Conservation (phyloP, 2,888 invertebrate genomes). For the Macrosoma leucophasiata region DNA sequence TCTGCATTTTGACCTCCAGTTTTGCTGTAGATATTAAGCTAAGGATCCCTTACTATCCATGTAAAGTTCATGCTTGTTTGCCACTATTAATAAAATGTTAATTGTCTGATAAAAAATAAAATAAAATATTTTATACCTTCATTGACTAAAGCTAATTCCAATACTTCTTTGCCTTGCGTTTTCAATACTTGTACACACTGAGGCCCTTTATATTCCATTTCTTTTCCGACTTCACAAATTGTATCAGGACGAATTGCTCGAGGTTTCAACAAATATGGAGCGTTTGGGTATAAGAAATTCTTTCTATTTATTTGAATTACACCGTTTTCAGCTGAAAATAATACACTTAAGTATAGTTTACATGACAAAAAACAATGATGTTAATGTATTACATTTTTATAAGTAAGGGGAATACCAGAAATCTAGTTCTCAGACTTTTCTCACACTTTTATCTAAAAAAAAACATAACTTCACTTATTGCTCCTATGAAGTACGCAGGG, state of each 20-base stretch:
- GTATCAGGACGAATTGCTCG: constrained; percentile 48
- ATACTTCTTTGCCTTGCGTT: constrained; percentile 56
- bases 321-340: constrained; percentile 44
- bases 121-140: constrained; percentile 61
- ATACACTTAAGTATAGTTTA: no score
- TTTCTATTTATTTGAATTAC: constrained; percentile 77
- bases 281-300: constrained; percentile 74
- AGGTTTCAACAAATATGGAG: constrained; percentile 73
- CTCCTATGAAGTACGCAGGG: no score
- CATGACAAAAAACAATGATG: no score
- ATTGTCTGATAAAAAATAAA: not conserved
- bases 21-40: no score
- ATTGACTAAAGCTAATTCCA: constrained; percentile 78
- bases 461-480: no score
- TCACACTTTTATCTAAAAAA: no score
- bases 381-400: no score
- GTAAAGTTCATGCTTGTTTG: no score
- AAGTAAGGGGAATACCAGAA: no score
- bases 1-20: no score
- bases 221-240: constrained; percentile 54
- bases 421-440: no score
- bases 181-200: constrained; percentile 76
- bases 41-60: no score
- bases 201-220: constrained; percentile 41
- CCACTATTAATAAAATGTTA: constrained; percentile 1